These are phyloP conservation scores for Willowsia nigromaculata DNA, from an alignment of 2,888 invertebrate genomes.

Conservation along the genomic window DNA sequence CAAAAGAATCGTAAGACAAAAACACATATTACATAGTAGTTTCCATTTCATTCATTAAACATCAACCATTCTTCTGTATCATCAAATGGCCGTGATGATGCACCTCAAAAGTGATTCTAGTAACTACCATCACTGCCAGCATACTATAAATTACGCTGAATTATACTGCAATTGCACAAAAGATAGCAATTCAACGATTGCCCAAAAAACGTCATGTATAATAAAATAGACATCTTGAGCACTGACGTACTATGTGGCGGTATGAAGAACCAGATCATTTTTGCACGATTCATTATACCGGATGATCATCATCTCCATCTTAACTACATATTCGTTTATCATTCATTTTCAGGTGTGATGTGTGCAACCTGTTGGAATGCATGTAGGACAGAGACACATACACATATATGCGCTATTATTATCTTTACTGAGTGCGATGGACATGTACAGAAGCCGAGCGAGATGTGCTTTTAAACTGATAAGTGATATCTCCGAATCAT, in stretches of 20 bases:
- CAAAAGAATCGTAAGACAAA: background rate
- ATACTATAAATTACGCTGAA: background rate
- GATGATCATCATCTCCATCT: conserved; percentile 22
- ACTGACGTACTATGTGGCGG: no score
- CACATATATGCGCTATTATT: background rate
- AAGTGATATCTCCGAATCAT: conserved; percentile 36
- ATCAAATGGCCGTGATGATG: background rate
- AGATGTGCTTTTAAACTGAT: conserved; percentile 27
- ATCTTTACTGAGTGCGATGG: background rate
- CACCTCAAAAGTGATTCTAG: background rate
- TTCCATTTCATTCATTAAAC: conserved; percentile 38
- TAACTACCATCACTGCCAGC: background rate
- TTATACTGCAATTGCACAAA: background rate
- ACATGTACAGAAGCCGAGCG: conserved; percentile 15
- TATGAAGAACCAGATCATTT: conserved; percentile 25
- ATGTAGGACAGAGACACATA: background rate
- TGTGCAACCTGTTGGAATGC: conserved; percentile 41
- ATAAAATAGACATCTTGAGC: background rate
- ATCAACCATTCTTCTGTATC: background rate
- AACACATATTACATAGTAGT: no score
- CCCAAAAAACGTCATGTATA: background rate
- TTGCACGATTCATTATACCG: conserved; percentile 13
- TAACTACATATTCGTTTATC: background rate
- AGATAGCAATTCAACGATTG: background rate
- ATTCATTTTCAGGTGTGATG: conserved; percentile 1